Percentiles rank a stretch among this genome's conserved stretches.
Conservation (phyloP, 2,113 vertebrate species). For the Tetrax tetrax region DNA sequence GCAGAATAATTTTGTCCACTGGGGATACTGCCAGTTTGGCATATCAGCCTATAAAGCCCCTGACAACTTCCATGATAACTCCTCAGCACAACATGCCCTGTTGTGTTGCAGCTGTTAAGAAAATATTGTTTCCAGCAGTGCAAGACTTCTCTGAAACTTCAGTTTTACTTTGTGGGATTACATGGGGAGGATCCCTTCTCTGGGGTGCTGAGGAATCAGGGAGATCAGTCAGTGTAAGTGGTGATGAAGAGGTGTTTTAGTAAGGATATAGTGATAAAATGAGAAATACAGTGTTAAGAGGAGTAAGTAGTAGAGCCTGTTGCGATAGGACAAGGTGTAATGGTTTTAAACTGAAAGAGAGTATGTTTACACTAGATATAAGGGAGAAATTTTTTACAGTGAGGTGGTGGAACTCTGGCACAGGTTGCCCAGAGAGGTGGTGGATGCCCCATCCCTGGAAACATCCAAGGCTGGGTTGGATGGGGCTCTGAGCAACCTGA, state of each 20-base stretch:
- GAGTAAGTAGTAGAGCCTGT: neutral
- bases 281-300: neutral
- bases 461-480: too few relatives aligned
- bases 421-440: too few relatives aligned
- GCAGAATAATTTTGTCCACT: neutral
- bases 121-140: neutral
- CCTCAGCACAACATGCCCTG: neutral
- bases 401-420: too few relatives aligned
- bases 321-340: too few relatives aligned
- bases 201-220: rapidly evolving
- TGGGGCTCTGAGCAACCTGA: too few relatives aligned
- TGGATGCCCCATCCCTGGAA: too few relatives aligned
- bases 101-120: neutral
- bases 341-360: too few relatives aligned
- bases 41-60: neutral
- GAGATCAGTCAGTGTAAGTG: neutral
- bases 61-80: neutral
- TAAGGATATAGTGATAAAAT: neutral
- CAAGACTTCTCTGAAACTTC: neutral
- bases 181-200: rapidly evolving
- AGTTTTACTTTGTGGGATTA: neutral
- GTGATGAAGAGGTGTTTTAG: neutral
- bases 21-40: neutral
- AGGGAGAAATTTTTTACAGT: too few relatives aligned
- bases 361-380: too few relatives aligned